These are phyloP conservation scores for Poeciliopsis paucimaculata DNA, from an alignment of 2,797 vertebrate species.

Conservation along the genomic window DNA sequence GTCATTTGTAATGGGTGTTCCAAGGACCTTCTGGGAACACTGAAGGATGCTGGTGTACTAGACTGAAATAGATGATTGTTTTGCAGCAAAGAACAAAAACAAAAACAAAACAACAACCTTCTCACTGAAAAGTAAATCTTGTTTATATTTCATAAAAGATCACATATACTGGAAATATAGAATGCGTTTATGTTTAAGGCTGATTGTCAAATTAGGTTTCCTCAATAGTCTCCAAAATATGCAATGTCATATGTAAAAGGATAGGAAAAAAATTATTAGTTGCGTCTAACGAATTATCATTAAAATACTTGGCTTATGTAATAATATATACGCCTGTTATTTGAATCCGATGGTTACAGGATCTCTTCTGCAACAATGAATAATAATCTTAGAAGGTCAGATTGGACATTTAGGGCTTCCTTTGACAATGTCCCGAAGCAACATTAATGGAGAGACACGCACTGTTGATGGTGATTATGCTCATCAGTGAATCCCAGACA, in stretches of 20 bases:
- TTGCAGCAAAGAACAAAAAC: neutral
- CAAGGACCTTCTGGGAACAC: neutral
- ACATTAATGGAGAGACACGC: neutral
- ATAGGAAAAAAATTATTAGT: neutral
- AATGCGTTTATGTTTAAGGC: neutral
- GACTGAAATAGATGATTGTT: neutral
- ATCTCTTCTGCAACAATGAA: neutral
- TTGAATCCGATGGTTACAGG: neutral
- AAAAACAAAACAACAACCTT: neutral
- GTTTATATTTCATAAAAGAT: neutral
- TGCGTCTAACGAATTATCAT: neutral
- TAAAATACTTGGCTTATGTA: neutral
- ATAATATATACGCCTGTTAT: neutral
- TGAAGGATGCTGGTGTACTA: neutral
- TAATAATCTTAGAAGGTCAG: neutral
- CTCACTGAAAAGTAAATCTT: neutral
- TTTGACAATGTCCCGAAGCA: neutral
- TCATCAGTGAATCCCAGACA: neutral
- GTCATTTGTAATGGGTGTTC: neutral
- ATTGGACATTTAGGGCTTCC: neutral
- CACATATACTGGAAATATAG: neutral
- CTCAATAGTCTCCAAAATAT: neutral
- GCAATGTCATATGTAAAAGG: neutral
- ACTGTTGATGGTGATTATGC: neutral
- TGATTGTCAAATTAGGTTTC: neutral